Evolutionary conservation across 2,113 vertebrate genomes (phyloP).

Genomic region (Lepisosteus oculatus): DNA sequence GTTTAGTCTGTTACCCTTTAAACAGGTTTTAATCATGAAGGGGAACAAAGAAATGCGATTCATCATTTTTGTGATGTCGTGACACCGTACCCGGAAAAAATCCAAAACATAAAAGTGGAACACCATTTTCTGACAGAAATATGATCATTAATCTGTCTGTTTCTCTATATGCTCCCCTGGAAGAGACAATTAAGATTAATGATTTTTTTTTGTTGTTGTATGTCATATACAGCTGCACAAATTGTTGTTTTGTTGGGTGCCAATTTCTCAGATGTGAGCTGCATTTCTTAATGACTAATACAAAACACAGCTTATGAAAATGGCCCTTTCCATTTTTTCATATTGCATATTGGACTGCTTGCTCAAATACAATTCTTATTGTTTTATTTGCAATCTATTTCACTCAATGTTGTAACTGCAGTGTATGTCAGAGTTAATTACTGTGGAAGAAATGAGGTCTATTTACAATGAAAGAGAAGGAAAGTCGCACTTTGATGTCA

Average conservation of each 20-base stretch:
- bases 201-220: neutral
- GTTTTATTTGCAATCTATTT: no score
- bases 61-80: neutral
- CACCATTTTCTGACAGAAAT: neutral
- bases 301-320: no score
- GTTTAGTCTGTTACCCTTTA: neutral
- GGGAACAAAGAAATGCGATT: neutral
- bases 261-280: no score
- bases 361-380: no score
- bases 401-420: constrained; percentile 19
- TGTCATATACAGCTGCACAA: neutral
- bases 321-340: no score
- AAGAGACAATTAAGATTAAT: constrained; percentile 4
- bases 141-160: constrained; percentile 1
- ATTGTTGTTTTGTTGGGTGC: no score
- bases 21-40: neutral
- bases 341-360: no score
- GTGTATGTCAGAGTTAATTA: constrained; percentile 34
- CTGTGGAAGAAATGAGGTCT: constrained; percentile 40
- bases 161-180: neutral
- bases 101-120: neutral
- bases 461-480: constrained; percentile 35
- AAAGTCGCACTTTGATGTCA: constrained; percentile 33
- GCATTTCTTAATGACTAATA: no score
- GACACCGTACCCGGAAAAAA: neutral